Percentiles rank a stretch among this genome's conserved stretches.
phyloP scores from a whole-genome alignment of 2,888 invertebrate species.

The Macrosoma leucophasiata region DNA sequence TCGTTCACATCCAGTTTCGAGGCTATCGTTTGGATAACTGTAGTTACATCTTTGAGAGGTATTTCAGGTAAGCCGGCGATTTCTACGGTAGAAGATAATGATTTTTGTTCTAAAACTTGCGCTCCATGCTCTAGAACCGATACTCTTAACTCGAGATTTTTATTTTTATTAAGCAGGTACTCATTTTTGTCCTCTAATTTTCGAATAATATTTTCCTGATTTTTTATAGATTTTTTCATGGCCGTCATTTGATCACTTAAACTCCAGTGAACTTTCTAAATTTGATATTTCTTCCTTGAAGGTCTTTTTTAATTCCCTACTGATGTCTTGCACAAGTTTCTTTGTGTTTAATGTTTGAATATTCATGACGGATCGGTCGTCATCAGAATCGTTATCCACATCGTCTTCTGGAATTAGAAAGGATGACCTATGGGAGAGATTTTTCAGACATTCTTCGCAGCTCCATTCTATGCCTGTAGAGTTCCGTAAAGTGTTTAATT shows the following conservation, averaged over 20 bases:
- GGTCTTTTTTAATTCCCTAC: constrained; percentile 23
- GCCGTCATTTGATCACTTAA: constrained; percentile 19
- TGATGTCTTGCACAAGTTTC: constrained; percentile 22
- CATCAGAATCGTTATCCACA: constrained; percentile 10
- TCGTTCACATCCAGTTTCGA: constrained; percentile 16
- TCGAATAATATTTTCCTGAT: constrained; percentile 20
- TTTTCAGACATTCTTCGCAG: constrained; percentile 17
- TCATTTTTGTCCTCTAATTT: constrained; percentile 24
- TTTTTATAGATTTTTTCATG: constrained; percentile 22
- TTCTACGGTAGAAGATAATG: constrained; percentile 14
- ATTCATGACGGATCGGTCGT: too few relatives aligned
- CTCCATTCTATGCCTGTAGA: constrained; percentile 24
- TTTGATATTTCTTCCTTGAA: constrained; percentile 20
- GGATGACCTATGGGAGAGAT: constrained; percentile 23
- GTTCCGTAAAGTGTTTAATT: constrained; percentile 17
- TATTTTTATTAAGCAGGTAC: constrained; percentile 24
- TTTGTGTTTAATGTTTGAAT: constrained; percentile 12
- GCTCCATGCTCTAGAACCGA: constrained; percentile 18
- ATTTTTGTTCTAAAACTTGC: constrained; percentile 18
- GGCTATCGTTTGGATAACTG: constrained; percentile 17
- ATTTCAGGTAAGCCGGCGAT: constrained; percentile 19
- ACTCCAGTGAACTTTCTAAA: constrained; percentile 20
- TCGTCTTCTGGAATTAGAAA: constrained; percentile 23
- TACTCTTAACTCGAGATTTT: constrained; percentile 23
- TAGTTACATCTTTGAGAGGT: constrained; percentile 6